Percentiles rank a stretch among this genome's conserved stretches.
These are phyloP conservation scores for Sakesphorus luctuosus DNA, from an alignment of 2,113 vertebrate species.

Conservation along the genomic window DNA sequence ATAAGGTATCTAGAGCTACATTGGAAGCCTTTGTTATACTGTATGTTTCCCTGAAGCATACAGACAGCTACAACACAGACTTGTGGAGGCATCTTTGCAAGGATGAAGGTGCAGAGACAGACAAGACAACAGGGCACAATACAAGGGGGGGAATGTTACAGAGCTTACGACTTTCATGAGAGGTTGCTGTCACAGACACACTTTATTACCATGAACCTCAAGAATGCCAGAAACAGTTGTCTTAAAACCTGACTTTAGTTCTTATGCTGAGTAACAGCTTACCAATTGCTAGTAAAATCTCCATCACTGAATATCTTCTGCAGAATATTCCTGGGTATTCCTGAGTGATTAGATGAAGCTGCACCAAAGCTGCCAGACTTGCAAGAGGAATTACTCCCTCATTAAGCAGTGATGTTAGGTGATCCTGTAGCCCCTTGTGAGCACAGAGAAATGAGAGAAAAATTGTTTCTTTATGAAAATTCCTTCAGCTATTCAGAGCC, in stretches of 20 bases:
- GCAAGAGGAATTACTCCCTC: constrained; percentile 3
- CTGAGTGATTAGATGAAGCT: background rate
- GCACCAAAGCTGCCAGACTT: background rate
- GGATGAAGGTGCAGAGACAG: background rate
- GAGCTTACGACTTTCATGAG: background rate
- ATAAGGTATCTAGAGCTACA: background rate
- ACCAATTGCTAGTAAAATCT: background rate
- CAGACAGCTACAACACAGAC: background rate
- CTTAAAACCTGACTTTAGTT: background rate
- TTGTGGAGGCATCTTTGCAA: background rate
- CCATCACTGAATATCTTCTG: background rate
- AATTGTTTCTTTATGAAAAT: background rate
- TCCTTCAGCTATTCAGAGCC: background rate
- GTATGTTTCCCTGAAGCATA: background rate
- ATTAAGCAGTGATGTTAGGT: background rate
- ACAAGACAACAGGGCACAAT: background rate
- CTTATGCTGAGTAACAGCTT: background rate
- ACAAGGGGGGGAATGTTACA: background rate
- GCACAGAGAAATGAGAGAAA: background rate
- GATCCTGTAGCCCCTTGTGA: background rate
- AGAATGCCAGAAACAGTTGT: background rate
- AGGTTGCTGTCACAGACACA: background rate
- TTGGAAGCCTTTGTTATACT: background rate
- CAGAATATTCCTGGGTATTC: background rate
- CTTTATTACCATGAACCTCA: background rate